phyloP scores from a whole-genome alignment of 2,113 vertebrate species.

The Labeo rohita region DNA sequence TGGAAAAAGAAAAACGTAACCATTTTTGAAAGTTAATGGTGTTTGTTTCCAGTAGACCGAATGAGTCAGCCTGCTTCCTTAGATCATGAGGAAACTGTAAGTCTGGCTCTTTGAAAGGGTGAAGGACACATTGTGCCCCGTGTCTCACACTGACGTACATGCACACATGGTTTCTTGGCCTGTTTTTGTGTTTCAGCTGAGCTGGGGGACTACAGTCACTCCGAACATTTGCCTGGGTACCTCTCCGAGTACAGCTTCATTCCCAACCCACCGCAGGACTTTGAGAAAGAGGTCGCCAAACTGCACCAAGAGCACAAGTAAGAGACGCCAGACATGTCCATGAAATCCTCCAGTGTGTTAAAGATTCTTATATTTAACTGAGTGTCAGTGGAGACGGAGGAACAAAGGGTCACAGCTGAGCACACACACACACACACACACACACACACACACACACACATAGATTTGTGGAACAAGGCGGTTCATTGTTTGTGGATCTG shows the following conservation, averaged over 20 bases:
- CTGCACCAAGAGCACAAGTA: conserved; percentile 98
- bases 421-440: conserved; percentile 36
- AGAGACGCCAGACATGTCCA: neutral
- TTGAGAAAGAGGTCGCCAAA: conserved; percentile 97
- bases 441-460: conserved; percentile 29
- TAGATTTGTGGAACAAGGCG: conserved; percentile 48
- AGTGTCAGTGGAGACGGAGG: conserved; percentile 23
- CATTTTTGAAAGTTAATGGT: neutral
- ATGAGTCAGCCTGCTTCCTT: neutral
- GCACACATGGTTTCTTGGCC: conserved; percentile 51
- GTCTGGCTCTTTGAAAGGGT: neutral
- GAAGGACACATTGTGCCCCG: conserved; percentile 23
- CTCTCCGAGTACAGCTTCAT: conserved; percentile 94
- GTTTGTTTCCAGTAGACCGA: neutral
- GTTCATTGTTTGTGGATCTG: conserved; percentile 47
- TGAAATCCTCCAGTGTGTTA: conserved; percentile 19
- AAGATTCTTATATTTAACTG: conserved; percentile 26
- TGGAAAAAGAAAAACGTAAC: too few relatives aligned
- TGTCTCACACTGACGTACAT: conserved; percentile 21
- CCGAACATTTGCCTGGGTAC: conserved; percentile 89
- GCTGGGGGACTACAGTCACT: conserved; percentile 91
- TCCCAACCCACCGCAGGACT: conserved; percentile 91
- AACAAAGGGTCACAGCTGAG: conserved; percentile 37
- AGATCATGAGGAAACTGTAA: neutral
- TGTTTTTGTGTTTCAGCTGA: conserved; percentile 83